phyloP scores from a whole-genome alignment of 1,140 invertebrate species.

The Cotesia vestalis region DNA sequence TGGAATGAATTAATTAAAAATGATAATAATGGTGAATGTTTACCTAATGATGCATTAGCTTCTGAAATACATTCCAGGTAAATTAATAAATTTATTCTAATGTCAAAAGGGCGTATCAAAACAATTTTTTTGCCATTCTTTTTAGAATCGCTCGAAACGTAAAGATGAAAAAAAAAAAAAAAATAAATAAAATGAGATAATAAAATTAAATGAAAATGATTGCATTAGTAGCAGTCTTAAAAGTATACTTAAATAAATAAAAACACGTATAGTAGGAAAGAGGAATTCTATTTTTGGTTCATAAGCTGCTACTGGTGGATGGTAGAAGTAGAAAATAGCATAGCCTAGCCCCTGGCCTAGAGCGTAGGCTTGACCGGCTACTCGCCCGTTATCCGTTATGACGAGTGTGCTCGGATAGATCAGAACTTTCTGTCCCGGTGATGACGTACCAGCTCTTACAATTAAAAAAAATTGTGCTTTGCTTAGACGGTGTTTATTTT shows the following conservation, averaged over 20 bases:
- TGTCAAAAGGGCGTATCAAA: too few species aligned
- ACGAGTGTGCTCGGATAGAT: slow-evolving; percentile 28
- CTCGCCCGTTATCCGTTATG: slow-evolving; percentile 38
- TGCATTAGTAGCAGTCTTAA: too few species aligned
- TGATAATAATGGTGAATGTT: slow-evolving; percentile 67
- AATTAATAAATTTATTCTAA: slow-evolving; percentile 21
- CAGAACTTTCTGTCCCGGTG: slow-evolving; percentile 45
- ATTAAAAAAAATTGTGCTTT: not conserved
- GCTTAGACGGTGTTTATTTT: not conserved
- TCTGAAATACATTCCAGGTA: slow-evolving; percentile 63
- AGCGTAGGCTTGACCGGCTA: slow-evolving; percentile 56
- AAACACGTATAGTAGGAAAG: slow-evolving; percentile 33
- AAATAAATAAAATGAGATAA: too few species aligned
- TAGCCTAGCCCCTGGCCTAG: slow-evolving; percentile 61
- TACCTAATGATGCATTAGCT: slow-evolving; percentile 65
- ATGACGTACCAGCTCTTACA: not conserved
- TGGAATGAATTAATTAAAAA: slow-evolving; percentile 69
- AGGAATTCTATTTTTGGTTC: slow-evolving; percentile 53
- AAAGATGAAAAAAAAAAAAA: too few species aligned
- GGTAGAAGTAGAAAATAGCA: slow-evolving; percentile 49
- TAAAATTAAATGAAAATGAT: too few species aligned
- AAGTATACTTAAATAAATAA: not conserved
- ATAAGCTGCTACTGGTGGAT: slow-evolving; percentile 48
- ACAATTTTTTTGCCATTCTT: too few species aligned
- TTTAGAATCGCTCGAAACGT: too few species aligned